These are phyloP conservation scores for Atta colombica DNA, from an alignment of 1,140 invertebrate species.

Conservation along the genomic window DNA sequence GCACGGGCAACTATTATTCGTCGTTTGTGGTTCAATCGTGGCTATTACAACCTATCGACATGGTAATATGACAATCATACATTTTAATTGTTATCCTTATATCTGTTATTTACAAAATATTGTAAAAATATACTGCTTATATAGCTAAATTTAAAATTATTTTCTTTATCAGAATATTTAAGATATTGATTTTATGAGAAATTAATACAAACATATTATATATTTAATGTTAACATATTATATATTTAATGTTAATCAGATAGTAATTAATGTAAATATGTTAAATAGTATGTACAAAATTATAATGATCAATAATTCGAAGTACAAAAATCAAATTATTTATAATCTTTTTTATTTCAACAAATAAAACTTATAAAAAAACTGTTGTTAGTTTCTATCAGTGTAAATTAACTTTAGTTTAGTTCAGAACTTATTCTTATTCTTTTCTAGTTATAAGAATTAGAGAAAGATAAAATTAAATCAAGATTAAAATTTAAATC, in stretches of 20 bases:
- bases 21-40: constrained; percentile 80
- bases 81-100: background rate
- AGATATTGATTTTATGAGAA: background rate
- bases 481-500: too few species aligned
- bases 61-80: constrained; percentile 65
- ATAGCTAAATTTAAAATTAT: background rate
- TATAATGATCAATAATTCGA: background rate
- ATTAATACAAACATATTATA: background rate
- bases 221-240: background rate
- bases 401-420: too few species aligned
- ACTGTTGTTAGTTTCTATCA: too few species aligned
- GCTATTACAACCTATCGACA: constrained; percentile 78
- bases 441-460: too few species aligned
- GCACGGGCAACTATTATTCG: constrained; percentile 72
- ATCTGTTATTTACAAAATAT: background rate
- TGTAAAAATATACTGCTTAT: background rate
- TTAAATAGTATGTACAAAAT: background rate
- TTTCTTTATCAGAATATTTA: background rate
- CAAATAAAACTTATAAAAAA: too few species aligned
- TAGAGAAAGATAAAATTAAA: too few species aligned
- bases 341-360: background rate
- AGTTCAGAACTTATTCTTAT: too few species aligned
- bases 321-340: background rate
- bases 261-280: background rate
- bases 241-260: background rate